These are phyloP conservation scores for Noctuana brunneofusca DNA, from an alignment of 2,888 invertebrate species.

Conservation along the genomic window DNA sequence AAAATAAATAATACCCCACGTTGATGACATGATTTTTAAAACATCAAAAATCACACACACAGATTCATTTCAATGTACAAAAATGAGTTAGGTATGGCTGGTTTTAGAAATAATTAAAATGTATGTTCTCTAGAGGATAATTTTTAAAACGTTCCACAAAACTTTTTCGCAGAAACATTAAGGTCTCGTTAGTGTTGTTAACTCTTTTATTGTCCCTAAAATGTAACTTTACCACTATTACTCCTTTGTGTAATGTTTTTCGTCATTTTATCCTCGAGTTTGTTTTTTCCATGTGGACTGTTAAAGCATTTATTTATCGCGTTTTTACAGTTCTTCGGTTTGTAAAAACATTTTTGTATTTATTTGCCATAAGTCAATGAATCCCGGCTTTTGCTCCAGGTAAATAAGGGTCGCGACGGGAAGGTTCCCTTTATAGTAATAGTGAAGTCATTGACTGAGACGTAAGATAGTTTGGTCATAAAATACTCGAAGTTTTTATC, in stretches of 20 bases:
- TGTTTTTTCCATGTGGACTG: not conserved
- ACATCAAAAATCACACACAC: not conserved
- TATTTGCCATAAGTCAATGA: not conserved
- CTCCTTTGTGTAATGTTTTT: slow-evolving; percentile 1
- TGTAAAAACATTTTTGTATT: not conserved
- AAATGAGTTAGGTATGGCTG: not conserved
- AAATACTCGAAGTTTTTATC: no score
- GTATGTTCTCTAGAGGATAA: not conserved
- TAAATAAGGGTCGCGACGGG: not conserved
- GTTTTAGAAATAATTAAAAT: slow-evolving; percentile 4
- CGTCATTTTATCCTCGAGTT: slow-evolving; percentile 9
- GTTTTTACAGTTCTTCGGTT: not conserved
- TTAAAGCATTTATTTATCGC: not conserved
- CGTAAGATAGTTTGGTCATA: no score
- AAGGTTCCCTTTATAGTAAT: not conserved
- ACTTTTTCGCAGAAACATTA: slow-evolving; percentile 9
- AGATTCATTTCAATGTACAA: not conserved
- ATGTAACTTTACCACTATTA: slow-evolving; percentile 9
- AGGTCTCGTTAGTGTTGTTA: slow-evolving; percentile 18
- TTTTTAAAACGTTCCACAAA: slow-evolving; percentile 10
- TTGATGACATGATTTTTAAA: no score
- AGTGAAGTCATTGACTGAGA: no score
- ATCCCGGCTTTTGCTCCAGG: not conserved
- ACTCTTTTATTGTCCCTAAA: slow-evolving; percentile 23
- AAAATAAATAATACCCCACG: no score